Evolutionary conservation across 37 sponge, comb jelly and placozoan species (phyloP), one percentile per base, ranked within the genome.

Genomic region (Spongilla lacustris): DNA sequence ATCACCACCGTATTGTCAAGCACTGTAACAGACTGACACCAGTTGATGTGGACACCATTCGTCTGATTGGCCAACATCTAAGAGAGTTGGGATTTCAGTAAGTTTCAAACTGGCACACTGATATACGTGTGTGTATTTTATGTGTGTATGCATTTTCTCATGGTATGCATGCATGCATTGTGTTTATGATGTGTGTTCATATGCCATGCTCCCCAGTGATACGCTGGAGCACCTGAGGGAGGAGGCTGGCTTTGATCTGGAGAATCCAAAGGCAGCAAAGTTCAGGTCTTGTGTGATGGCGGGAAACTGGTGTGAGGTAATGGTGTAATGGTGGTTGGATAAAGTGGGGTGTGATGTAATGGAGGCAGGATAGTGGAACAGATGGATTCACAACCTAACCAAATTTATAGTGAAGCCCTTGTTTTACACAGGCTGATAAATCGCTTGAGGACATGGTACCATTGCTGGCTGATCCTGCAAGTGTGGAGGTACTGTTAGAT

Each of bases 51-150:
- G 98, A 99, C 68, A 88, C 87, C 58, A 77, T 99, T 34, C 82
- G 96, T 41, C 78, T 99, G 36, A 95, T 99, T 35, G 99, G 99
- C 10, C 99, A 99, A 82, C 95, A 99, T 69, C 89, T 99, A 31
- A 84, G 91, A 77, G 94, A 92, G 21, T 78, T 95, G 76, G 99
- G 99, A 17, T 84, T 94, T 19, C 66, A 83, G 98, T 97, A 71
- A 97, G 95, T 87, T 2, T 67, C 46, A 33, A 11, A 84, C 4
- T 23, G 73, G 13, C 31, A 71, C 36, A n/a, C 9, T 8, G 8
- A 3, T 68, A 3, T 27, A n/a, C n/a, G 26, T 80, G 36, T 36
- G 81, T 80, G 36, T 58, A 30, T n/a, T n/a, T n/a, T 12, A 49
- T 30, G 81, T 34, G 66, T 66, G 26, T 85, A 33, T n/a, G 25